These are phyloP conservation scores for Microtus pennsylvanicus DNA, from an alignment of 2,113 vertebrate genomes.

Conservation along the genomic window DNA sequence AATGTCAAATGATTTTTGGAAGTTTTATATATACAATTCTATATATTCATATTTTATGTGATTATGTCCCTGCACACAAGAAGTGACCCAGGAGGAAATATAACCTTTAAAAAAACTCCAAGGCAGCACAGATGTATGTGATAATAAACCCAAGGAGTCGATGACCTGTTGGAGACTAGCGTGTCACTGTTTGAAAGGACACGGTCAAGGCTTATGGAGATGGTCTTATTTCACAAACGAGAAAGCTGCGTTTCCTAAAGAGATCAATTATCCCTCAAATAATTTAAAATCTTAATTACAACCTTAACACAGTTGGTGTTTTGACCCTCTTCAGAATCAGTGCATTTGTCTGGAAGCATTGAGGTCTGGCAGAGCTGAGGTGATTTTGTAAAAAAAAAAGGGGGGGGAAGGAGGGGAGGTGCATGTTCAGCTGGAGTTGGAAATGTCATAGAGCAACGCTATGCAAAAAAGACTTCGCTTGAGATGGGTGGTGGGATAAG, in stretches of 20 bases:
- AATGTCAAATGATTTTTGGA: background rate
- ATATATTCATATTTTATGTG: background rate
- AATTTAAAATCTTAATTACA: conserved; percentile 10
- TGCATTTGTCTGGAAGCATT: background rate
- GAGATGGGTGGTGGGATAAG: background rate
- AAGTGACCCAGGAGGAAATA: background rate
- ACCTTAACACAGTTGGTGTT: background rate
- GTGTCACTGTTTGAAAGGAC: background rate
- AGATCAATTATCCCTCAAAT: background rate
- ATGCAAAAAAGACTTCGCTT: background rate
- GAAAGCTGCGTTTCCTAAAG: conserved; percentile 16
- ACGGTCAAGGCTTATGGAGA: background rate
- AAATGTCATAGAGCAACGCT: background rate
- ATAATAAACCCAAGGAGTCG: background rate
- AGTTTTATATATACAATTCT: background rate
- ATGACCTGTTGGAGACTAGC: background rate
- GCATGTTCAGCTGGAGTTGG: background rate
- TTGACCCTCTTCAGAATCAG: background rate
- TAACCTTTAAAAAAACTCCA: background rate
- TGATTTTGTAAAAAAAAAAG: conserved; percentile 2
- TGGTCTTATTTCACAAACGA: background rate
- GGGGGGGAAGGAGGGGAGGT: accelerated
- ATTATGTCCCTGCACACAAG: background rate
- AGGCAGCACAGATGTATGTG: background rate
- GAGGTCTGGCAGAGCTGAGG: background rate